Conservation (phyloP, 2,888 invertebrate genomes). For the Therioaphis trifolii region DNA sequence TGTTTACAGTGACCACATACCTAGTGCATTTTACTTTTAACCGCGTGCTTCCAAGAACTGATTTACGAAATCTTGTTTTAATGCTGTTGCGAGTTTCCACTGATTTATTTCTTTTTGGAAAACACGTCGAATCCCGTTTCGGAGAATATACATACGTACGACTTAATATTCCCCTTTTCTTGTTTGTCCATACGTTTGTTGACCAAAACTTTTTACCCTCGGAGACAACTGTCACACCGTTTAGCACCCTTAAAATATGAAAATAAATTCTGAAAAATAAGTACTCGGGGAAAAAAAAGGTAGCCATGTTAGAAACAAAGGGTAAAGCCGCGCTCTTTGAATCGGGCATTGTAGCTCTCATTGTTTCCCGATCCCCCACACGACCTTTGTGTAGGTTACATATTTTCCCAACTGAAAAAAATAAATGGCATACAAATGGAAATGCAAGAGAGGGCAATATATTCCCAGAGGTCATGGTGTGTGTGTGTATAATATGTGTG, state of each 20-base stretch:
- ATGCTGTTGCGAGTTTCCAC: neutral
- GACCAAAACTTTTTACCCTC: slow-evolving; percentile 49
- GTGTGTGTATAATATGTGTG: neutral
- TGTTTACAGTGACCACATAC: neutral
- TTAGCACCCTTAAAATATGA: slow-evolving; percentile 46
- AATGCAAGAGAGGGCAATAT: slow-evolving; percentile 52
- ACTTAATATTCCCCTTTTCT: neutral
- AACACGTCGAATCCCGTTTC: neutral
- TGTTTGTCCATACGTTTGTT: slow-evolving; percentile 23
- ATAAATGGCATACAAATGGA: slow-evolving; percentile 51
- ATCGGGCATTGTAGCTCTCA: slow-evolving; percentile 37
- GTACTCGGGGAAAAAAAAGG: slow-evolving; percentile 42
- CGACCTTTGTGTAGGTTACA: slow-evolving; percentile 62
- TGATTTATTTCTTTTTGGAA: neutral
- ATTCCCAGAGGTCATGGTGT: slow-evolving; percentile 48
- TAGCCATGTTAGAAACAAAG: slow-evolving; percentile 50
- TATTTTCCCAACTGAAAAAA: slow-evolving; percentile 46
- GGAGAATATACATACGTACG: neutral
- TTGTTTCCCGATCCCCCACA: slow-evolving; percentile 51
- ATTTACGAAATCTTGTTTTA: neutral
- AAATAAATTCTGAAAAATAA: slow-evolving; percentile 38
- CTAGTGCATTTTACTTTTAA: neutral
- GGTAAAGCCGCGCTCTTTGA: slow-evolving; percentile 48
- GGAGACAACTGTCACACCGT: slow-evolving; percentile 39
- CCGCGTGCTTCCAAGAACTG: neutral